Conservation (phyloP, 1,140 invertebrate species). For the Calycopis cecrops region DNA sequence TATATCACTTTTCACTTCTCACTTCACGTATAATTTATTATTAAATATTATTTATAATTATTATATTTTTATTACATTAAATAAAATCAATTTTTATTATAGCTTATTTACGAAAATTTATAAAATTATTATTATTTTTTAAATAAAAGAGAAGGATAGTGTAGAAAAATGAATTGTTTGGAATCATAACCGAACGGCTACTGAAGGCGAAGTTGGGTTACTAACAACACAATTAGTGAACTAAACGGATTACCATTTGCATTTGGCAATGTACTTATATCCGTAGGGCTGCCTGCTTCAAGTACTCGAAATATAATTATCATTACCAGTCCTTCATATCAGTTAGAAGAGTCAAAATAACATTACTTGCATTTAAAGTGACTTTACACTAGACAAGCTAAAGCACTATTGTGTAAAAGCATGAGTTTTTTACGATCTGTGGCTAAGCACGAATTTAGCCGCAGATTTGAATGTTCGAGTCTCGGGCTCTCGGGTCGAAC, state of each 20-base stretch:
- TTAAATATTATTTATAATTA: too few species aligned
- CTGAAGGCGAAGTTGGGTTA: slow-evolving; percentile 61
- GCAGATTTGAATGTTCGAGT: too few species aligned
- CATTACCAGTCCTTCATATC: background rate
- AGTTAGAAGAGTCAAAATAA: background rate
- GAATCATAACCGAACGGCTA: slow-evolving; percentile 48
- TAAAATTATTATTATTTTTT: slow-evolving; percentile 4
- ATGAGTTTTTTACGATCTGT: background rate
- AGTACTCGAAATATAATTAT: background rate
- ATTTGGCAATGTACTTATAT: slow-evolving; percentile 60
- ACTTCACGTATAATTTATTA: slow-evolving; percentile 1
- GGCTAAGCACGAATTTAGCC: too few species aligned
- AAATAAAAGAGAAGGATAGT: background rate
- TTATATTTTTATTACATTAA: too few species aligned
- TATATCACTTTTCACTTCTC: slow-evolving; percentile 19
- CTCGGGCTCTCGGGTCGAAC: too few species aligned
- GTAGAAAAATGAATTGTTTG: background rate
- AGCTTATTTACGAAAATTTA: too few species aligned
- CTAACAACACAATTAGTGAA: slow-evolving; percentile 59
- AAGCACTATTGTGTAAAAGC: background rate
- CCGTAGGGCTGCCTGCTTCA: slow-evolving; percentile 21
- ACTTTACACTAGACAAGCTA: background rate
- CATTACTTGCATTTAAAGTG: background rate
- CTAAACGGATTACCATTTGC: slow-evolving; percentile 63
- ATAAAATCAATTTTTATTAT: slow-evolving; percentile 10